A percentile compares a stretch with the other conserved stretches of the same genome.
These are phyloP conservation scores for Pararge aegeria DNA, from an alignment of 1,140 invertebrate species.

Conservation along the genomic window DNA sequence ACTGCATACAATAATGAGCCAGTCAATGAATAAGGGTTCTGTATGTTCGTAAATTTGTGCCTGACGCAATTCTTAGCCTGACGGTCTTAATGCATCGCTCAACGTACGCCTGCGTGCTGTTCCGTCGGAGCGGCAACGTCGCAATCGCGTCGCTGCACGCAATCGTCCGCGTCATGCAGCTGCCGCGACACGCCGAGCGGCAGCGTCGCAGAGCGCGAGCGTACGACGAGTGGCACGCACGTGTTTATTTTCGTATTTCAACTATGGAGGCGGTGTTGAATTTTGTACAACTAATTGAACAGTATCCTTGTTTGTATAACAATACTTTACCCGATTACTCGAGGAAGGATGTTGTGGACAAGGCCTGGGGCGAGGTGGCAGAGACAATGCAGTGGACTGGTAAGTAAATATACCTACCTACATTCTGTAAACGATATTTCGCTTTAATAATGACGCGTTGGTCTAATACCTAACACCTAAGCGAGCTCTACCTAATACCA, in stretches of 20 bases:
- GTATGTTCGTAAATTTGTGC: too few relatives aligned
- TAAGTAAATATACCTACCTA: neutral
- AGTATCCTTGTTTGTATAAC: neutral
- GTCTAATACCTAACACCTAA: too few relatives aligned
- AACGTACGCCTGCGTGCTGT: neutral
- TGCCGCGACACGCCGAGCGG: neutral
- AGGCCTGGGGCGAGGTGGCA: neutral
- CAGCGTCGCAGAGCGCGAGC: neutral
- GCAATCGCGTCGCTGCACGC: neutral
- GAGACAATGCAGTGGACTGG: neutral
- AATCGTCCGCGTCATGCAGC: neutral
- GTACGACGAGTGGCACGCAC: neutral
- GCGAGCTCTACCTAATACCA: too few relatives aligned
- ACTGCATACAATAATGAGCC: too few relatives aligned
- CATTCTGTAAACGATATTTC: too few relatives aligned
- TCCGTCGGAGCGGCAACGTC: neutral
- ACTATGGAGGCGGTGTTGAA: neutral
- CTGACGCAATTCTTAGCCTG: too few relatives aligned
- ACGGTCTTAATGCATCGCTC: too few relatives aligned
- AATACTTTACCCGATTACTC: neutral
- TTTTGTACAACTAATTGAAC: neutral
- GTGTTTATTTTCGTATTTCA: neutral
- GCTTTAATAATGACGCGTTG: too few relatives aligned
- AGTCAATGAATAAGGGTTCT: too few relatives aligned
- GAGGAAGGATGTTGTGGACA: neutral